Conservation (phyloP, 2,113 vertebrate genomes). For the Epinephelus lanceolatus region DNA sequence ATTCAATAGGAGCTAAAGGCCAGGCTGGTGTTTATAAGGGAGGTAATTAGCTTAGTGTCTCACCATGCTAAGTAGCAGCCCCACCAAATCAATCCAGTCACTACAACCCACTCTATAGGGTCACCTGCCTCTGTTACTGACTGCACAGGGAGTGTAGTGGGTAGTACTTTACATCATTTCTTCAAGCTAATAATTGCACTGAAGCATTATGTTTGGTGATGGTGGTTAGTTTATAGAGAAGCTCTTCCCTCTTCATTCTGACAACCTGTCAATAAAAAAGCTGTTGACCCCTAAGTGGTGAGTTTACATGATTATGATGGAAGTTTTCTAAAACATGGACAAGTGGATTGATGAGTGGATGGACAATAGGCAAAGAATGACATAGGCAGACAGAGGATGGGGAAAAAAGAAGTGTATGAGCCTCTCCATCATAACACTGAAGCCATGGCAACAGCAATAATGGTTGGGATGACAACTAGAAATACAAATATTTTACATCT, state of each 20-base stretch:
- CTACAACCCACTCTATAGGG: constrained; percentile 45
- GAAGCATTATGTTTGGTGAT: neutral
- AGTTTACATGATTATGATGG: neutral
- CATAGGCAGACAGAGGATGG: neutral
- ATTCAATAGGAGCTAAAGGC: constrained; percentile 74
- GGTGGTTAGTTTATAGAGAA: neutral
- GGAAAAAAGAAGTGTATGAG: neutral
- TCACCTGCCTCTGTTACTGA: constrained; percentile 22
- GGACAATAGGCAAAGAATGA: neutral
- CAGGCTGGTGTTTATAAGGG: constrained; percentile 63
- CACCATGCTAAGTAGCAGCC: constrained; percentile 53
- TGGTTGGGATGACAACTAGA: constrained; percentile 24
- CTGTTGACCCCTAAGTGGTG: neutral
- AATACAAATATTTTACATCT: constrained; percentile 13
- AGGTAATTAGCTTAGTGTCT: constrained; percentile 77
- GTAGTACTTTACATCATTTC: neutral
- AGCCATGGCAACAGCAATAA: constrained; percentile 39
- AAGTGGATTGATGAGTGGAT: neutral
- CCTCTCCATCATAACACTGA: constrained; percentile 7
- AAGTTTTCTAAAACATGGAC: neutral
- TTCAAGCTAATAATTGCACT: neutral
- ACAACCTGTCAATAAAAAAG: neutral
- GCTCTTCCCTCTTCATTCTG: neutral
- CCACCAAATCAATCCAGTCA: constrained; percentile 66
- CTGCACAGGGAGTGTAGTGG: neutral